Base-by-base conservation (phyloP, 2,888 invertebrate species). In the Perizoma flavofasciatum region DNA sequence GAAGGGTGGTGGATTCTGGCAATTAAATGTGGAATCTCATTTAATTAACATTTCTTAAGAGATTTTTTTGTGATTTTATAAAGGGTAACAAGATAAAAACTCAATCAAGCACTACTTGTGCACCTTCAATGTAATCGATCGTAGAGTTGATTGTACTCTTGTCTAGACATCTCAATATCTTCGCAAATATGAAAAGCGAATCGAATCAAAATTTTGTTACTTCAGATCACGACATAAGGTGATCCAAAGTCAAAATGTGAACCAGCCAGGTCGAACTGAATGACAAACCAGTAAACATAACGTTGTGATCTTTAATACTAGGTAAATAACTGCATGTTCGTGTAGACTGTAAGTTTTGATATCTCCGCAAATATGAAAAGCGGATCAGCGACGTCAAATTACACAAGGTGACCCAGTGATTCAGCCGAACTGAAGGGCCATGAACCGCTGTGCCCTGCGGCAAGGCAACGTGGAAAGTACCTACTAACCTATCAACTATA, bases 401-500 rank as follows among this genome's bases (percentile, higher is more conserved):
- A 73, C 68, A 66, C 71, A 55, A 59, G 50, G 58, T 51, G 54
- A 59, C 48, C 49, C 49, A 55, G 56, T 58, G 61, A 55, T 37
- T 76, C 78, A 77, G 70, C 67, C 69, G 66, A 61, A 68, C 65
- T 63, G 67, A 68, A 70, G 65, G 60, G 70, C 70, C 70, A 59
- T 68, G 68, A 74, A 74, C 66, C 48, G 58, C 51, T 39, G 47
- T 63, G 65, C 66, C 66, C 65, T 65, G 69, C 72, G 75, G 74
- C 66, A 70, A 71, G 75, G 77, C 78, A 78, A 79, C 71, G 71
- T 71, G 70, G 76, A 78, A 80, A 78, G 74, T 75, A 63, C 73
- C 67, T 43, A 57, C 37, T 35, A 37, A 64, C 73, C 67, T 22
- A 63, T 47, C 49, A 48, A 58, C 49, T 63, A 49, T 45, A 7